These are phyloP conservation scores for Romanogobio albipinnatus DNA, from an alignment of 2,113 vertebrate genomes.

Conservation along the genomic window DNA sequence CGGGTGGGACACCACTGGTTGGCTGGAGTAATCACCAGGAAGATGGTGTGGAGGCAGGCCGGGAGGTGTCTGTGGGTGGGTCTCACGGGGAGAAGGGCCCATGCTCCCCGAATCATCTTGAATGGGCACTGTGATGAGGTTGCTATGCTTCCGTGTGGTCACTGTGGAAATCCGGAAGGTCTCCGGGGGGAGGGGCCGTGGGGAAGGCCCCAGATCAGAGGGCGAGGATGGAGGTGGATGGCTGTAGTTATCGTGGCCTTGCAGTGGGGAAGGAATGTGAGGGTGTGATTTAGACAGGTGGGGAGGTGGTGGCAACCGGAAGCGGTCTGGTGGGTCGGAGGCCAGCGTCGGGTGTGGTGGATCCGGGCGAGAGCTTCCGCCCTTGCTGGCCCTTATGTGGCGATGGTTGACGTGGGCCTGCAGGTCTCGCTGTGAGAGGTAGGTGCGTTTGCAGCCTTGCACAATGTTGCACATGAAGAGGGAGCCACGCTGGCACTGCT, in stretches of 20 bases:
- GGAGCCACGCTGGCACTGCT: conserved; percentile 93
- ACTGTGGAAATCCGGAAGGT: conserved; percentile 93
- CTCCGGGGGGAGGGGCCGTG: conserved; percentile 85
- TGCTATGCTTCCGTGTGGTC: conserved; percentile 94
- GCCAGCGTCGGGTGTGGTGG: conserved; percentile 80
- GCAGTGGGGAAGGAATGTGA: conserved; percentile 86
- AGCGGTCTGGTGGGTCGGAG: conserved; percentile 87
- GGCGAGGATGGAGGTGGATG: conserved; percentile 76
- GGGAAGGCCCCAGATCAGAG: conserved; percentile 73
- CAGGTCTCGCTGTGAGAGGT: conserved; percentile 95
- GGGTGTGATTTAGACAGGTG: conserved; percentile 92
- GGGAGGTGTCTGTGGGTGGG: conserved; percentile 62
- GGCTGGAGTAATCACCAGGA: conserved; percentile 85
- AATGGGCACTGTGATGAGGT: conserved; percentile 97
- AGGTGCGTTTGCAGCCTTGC: conserved; percentile 96
- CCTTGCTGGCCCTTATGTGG: conserved; percentile 91
- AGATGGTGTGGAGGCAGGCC: conserved; percentile 81
- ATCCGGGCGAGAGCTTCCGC: conserved; percentile 81
- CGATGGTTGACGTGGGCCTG: conserved; percentile 99
- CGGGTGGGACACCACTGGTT: conserved; percentile 89
- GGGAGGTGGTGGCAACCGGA: conserved; percentile 84
- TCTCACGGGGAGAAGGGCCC: conserved; percentile 39
- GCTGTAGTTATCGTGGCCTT: conserved; percentile 88
- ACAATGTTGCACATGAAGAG: conserved; percentile 99
- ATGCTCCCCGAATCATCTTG: conserved; percentile 90